These are phyloP conservation scores for Lagodon rhomboides DNA, from an alignment of 2,797 vertebrate species.

Conservation along the genomic window DNA sequence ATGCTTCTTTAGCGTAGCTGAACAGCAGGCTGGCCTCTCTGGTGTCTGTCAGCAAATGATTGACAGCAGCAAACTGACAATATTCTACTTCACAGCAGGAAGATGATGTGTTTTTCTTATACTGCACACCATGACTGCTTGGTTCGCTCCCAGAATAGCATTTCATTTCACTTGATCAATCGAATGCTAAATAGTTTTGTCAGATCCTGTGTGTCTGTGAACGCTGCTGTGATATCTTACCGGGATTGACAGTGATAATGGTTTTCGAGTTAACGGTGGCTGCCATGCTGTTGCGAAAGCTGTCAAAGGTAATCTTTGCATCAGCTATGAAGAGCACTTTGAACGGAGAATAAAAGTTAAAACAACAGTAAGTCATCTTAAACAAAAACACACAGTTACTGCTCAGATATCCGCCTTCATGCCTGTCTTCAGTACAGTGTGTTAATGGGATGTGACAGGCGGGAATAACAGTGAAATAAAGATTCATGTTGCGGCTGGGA, in stretches of 20 bases:
- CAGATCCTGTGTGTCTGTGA: not conserved
- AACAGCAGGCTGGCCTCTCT: constrained; percentile 92
- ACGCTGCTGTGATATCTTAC: constrained; percentile 80
- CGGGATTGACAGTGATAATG: constrained; percentile 95
- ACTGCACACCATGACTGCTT: not conserved
- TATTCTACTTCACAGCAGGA: constrained; percentile 25
- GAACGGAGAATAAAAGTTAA: constrained; percentile 54
- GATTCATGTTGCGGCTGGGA: constrained; percentile 57
- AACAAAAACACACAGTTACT: constrained; percentile 52
- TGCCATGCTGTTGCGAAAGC: constrained; percentile 93
- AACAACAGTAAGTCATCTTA: constrained; percentile 57
- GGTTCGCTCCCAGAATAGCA: constrained; percentile 9
- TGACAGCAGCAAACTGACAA: constrained; percentile 39
- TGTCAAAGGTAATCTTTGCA: constrained; percentile 94
- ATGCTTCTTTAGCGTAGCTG: constrained; percentile 89
- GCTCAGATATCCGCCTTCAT: constrained; percentile 59
- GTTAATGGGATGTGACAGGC: constrained; percentile 65
- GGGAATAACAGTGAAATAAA: constrained; percentile 65
- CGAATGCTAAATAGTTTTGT: constrained; percentile 4
- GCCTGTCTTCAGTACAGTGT: constrained; percentile 28
- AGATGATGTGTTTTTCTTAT: not conserved
- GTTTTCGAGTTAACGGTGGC: constrained; percentile 95
- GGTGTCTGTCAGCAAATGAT: constrained; percentile 86
- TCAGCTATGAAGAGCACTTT: constrained; percentile 97
- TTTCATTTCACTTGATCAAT: not conserved